These are phyloP conservation scores for Callyntrura sp. DNA, from an alignment of 2,888 invertebrate species.

Conservation along the genomic window DNA sequence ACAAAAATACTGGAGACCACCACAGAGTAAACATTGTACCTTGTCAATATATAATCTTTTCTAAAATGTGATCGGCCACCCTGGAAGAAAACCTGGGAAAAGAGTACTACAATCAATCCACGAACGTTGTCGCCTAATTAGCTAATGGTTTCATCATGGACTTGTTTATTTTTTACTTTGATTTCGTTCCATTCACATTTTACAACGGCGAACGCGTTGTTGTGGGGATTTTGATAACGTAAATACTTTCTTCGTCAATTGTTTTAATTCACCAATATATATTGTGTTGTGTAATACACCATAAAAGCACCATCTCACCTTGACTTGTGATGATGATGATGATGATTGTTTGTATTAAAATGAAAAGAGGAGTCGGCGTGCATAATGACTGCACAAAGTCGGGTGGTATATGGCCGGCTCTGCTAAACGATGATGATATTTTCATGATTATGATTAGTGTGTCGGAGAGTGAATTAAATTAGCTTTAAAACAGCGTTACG, in stretches of 20 bases:
- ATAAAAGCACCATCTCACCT: slow-evolving; percentile 45
- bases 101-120: slow-evolving; percentile 56
- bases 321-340: neutral
- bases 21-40: slow-evolving; percentile 72
- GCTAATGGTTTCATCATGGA: slow-evolving; percentile 71
- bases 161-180: slow-evolving; percentile 41
- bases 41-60: slow-evolving; percentile 78
- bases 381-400: slow-evolving; percentile 56
- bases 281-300: neutral
- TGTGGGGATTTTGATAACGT: neutral
- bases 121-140: slow-evolving; percentile 76
- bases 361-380: slow-evolving; percentile 37
- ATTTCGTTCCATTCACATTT: slow-evolving; percentile 59
- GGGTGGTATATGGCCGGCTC: slow-evolving; percentile 65
- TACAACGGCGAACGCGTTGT: neutral
- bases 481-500: slow-evolving; percentile 41
- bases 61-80: slow-evolving; percentile 77
- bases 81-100: slow-evolving; percentile 66
- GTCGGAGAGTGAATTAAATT: slow-evolving; percentile 66
- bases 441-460: slow-evolving; percentile 54
- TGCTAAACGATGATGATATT: slow-evolving; percentile 52
- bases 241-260: slow-evolving; percentile 12
- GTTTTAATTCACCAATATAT: slow-evolving; percentile 30
- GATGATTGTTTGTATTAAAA: slow-evolving; percentile 12
- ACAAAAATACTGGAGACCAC: slow-evolving; percentile 73